These are phyloP conservation scores for Heliothis peltigera DNA, from an alignment of 2,888 invertebrate genomes.

Conservation along the genomic window DNA sequence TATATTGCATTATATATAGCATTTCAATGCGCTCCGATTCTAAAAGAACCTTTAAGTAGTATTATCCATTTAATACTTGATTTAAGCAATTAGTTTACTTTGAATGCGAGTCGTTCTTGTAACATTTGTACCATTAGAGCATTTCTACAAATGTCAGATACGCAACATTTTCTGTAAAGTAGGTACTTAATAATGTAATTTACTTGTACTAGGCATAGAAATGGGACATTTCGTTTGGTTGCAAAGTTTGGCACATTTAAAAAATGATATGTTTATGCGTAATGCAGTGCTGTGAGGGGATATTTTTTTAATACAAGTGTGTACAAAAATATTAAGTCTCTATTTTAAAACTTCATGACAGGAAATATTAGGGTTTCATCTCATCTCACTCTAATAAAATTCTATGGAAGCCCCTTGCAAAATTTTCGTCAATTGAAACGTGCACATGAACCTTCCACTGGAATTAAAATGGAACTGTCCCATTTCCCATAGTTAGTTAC, in stretches of 20 bases:
- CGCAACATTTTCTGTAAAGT: slow-evolving; percentile 48
- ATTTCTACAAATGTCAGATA: slow-evolving; percentile 35
- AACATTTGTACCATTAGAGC: slow-evolving; percentile 64
- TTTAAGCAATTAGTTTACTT: slow-evolving; percentile 38
- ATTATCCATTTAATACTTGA: slow-evolving; percentile 29
- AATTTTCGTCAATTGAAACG: slow-evolving; percentile 40
- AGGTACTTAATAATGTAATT: slow-evolving; percentile 45
- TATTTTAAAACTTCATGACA: slow-evolving; percentile 33
- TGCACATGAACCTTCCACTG: slow-evolving; percentile 53
- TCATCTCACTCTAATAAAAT: slow-evolving; percentile 49
- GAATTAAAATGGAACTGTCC: slow-evolving; percentile 65
- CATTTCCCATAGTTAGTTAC: slow-evolving; percentile 71
- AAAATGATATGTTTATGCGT: slow-evolving; percentile 77
- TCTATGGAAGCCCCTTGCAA: slow-evolving; percentile 67
- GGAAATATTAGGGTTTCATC: slow-evolving; percentile 24
- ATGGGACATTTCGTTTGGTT: slow-evolving; percentile 75
- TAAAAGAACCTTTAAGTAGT: slow-evolving; percentile 36
- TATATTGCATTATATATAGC: slow-evolving; percentile 30
- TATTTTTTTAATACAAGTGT: slow-evolving; percentile 60
- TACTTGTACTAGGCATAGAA: slow-evolving; percentile 66
- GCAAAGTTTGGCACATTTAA: slow-evolving; percentile 80
- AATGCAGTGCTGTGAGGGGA: slow-evolving; percentile 57
- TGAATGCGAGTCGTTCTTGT: slow-evolving; percentile 58
- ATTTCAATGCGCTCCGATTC: slow-evolving; percentile 40
- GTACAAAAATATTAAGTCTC: slow-evolving; percentile 70